Percentiles rank a stretch among this genome's conserved stretches.
Evolutionary conservation across 23 tunicate species (phyloP).

Genomic region (Diplosoma virens): DNA sequence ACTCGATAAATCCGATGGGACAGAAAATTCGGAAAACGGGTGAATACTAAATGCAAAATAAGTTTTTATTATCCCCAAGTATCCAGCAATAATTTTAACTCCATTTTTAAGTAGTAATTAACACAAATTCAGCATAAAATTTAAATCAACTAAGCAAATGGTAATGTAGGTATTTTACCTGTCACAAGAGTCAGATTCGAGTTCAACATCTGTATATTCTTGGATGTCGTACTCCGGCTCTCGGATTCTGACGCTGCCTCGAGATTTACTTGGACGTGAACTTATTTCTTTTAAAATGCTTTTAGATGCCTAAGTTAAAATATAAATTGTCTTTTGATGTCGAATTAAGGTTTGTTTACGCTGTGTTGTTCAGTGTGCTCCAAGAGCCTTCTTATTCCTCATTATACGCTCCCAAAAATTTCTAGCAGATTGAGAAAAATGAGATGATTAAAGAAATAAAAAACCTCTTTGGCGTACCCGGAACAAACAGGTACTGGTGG

Average conservation of each 20-base stretch:
- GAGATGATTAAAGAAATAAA: too few species aligned
- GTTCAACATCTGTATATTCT: conserved; percentile 64
- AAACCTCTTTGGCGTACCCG: too few species aligned
- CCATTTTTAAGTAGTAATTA: neutral
- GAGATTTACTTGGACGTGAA: conserved; percentile 38
- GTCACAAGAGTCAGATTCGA: conserved; percentile 52
- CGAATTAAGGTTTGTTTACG: too few species aligned
- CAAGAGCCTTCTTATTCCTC: too few species aligned
- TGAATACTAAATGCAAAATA: neutral
- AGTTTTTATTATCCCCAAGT: neutral
- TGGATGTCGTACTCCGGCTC: conserved; percentile 84
- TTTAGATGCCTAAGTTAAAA: neutral
- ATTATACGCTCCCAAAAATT: too few species aligned
- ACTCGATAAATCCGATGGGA: conserved; percentile 34
- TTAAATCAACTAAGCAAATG: neutral
- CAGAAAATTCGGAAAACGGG: conserved; percentile 35
- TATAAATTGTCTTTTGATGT: neutral
- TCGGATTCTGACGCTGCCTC: conserved; percentile 65
- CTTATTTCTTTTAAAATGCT: conserved; percentile 17
- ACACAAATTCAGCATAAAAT: neutral
- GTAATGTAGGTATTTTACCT: neutral
- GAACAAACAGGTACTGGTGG: too few species aligned
- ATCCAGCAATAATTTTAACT: neutral
- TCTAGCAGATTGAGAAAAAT: too few species aligned
- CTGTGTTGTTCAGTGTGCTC: too few species aligned